These are phyloP conservation scores for Empidonax traillii DNA, from an alignment of 2,113 vertebrate genomes.

Conservation along the genomic window DNA sequence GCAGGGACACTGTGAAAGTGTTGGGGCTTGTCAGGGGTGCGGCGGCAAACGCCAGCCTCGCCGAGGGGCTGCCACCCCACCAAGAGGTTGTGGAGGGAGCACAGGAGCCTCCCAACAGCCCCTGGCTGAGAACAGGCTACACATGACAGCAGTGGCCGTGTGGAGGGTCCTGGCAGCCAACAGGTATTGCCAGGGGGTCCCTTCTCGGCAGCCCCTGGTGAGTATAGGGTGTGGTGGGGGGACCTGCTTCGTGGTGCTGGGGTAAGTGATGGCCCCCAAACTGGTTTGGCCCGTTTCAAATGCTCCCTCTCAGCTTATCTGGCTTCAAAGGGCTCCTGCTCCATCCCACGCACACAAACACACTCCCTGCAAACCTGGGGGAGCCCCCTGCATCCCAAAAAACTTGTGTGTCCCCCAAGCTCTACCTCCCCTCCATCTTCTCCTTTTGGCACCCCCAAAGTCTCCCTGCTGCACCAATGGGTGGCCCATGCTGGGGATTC, in stretches of 20 bases:
- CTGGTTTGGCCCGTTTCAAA: constrained; percentile 56
- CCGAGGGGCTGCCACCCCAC: background rate
- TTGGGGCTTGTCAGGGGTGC: fast-evolving
- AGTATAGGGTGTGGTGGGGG: background rate
- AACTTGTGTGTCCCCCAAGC: background rate
- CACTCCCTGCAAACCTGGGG: background rate
- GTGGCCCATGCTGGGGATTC: fast-evolving
- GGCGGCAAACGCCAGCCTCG: fast-evolving
- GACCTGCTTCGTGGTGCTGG: fast-evolving
- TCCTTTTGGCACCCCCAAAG: background rate
- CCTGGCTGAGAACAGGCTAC: fast-evolving
- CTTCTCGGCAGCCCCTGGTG: fast-evolving
- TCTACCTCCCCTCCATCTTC: background rate
- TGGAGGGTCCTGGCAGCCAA: background rate
- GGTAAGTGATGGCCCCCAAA: constrained; percentile 3
- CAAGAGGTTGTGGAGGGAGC: fast-evolving
- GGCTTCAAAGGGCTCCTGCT: constrained; percentile 55
- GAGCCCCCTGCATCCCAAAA: background rate
- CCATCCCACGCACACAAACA: constrained; percentile 45
- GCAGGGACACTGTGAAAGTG: fast-evolving
- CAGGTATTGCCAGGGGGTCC: fast-evolving
- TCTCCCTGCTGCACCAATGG: background rate
- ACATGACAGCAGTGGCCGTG: fast-evolving
- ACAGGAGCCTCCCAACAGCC: background rate
- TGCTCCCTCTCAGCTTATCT: constrained; percentile 47